These are phyloP conservation scores for Apodemus speciosus DNA, from an alignment of 2,113 vertebrate species.

Conservation along the genomic window DNA sequence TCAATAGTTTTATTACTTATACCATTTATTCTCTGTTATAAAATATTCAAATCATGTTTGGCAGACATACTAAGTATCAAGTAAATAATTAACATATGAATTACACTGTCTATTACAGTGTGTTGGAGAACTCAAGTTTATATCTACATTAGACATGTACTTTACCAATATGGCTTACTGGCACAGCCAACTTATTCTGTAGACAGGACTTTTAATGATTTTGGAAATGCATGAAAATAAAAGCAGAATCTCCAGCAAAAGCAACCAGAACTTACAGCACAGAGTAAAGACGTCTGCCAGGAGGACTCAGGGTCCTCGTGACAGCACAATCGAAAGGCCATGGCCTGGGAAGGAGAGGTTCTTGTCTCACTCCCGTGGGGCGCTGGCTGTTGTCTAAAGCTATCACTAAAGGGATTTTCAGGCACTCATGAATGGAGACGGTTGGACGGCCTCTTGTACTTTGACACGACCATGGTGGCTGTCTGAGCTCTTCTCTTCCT, in stretches of 20 bases:
- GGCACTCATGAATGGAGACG: not conserved
- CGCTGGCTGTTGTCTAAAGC: not conserved
- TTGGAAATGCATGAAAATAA: not conserved
- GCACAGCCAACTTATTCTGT: not conserved
- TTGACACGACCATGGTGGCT: not conserved
- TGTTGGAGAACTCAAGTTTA: not conserved
- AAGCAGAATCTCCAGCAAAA: not conserved
- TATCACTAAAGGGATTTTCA: not conserved
- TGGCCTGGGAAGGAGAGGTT: too few species aligned
- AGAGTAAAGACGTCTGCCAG: not conserved
- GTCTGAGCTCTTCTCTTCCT: not conserved
- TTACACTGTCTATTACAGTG: not conserved
- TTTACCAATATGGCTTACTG: not conserved
- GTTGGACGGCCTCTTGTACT: not conserved
- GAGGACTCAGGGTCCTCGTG: not conserved
- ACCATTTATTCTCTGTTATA: not conserved
- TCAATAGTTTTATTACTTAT: not conserved
- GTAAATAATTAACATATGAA: not conserved
- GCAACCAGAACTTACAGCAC: not conserved
- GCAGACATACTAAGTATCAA: too few species aligned
- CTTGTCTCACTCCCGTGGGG: not conserved
- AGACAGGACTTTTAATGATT: not conserved
- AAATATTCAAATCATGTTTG: not conserved
- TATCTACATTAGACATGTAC: not conserved
- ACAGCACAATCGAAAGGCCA: not conserved